Conservation (phyloP, 1,140 invertebrate genomes). For the Acromyrmex heyeri region DNA sequence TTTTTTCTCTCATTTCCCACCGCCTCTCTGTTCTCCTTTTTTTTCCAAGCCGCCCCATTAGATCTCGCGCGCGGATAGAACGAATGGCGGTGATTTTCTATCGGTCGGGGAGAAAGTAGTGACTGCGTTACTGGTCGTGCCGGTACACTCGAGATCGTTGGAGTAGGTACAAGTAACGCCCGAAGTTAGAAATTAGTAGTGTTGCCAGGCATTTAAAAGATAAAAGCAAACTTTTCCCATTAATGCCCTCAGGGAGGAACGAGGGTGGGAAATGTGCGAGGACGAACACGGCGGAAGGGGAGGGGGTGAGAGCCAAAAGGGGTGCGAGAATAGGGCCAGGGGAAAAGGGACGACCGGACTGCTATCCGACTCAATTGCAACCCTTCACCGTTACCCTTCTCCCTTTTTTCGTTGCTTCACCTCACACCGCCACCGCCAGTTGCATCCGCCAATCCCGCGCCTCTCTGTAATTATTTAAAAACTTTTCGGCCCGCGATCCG, state of each 20-base stretch:
- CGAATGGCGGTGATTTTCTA: slow-evolving; percentile 71
- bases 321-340: slow-evolving; percentile 19
- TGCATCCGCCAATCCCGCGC: slow-evolving; percentile 33
- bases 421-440: slow-evolving; percentile 3
- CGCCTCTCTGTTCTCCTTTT: neutral
- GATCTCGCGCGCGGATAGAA: slow-evolving; percentile 63
- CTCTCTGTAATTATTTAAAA: slow-evolving; percentile 85
- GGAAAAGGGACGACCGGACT: slow-evolving; percentile 35
- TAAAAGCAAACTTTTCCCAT: slow-evolving; percentile 87
- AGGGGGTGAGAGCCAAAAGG: slow-evolving; percentile 38
- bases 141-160: slow-evolving; percentile 71
- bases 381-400: slow-evolving; percentile 68
- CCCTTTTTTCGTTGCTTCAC: slow-evolving; percentile 19
- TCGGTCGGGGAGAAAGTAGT: slow-evolving; percentile 64
- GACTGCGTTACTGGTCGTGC: slow-evolving; percentile 51
- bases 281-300: neutral
- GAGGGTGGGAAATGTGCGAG: slow-evolving; percentile 58
- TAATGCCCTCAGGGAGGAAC: slow-evolving; percentile 81
- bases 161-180: slow-evolving; percentile 83
- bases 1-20: neutral
- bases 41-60: slow-evolving; percentile 53
- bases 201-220: slow-evolving; percentile 86
- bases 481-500: slow-evolving; percentile 78
- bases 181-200: slow-evolving; percentile 86
- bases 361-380: slow-evolving; percentile 82